A percentile compares a stretch with the other conserved stretches of the same genome.
Evolutionary conservation across 2,113 vertebrate species (phyloP).

Genomic region (Puffinus mauretanicus): DNA sequence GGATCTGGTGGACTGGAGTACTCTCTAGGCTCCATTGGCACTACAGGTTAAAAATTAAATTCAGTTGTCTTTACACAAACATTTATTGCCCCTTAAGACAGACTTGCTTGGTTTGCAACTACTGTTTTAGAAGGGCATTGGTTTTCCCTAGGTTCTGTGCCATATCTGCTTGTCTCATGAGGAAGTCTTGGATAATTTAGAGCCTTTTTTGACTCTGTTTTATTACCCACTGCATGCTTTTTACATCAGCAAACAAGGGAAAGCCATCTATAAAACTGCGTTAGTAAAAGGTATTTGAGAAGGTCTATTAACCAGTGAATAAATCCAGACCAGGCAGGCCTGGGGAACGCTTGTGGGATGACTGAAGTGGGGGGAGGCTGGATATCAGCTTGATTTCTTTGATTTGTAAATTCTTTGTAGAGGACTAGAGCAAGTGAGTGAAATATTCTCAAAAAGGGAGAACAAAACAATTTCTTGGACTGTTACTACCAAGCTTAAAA

Average conservation of each 20-base stretch:
- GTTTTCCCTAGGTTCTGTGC: not conserved
- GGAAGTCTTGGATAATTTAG: not conserved
- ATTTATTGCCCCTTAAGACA: not conserved
- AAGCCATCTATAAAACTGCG: not conserved
- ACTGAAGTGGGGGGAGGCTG: not conserved
- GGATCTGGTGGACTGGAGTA: not conserved
- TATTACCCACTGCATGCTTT: not conserved
- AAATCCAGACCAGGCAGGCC: not conserved
- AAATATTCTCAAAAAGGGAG: not conserved
- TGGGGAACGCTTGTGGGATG: not conserved
- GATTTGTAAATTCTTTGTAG: not conserved
- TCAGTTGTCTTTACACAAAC: not conserved
- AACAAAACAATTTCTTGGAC: not conserved
- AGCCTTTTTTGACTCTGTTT: not conserved
- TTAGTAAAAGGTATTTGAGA: not conserved
- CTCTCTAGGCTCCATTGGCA: not conserved
- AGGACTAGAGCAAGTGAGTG: not conserved
- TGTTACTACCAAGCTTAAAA: not conserved
- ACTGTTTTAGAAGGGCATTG: rapidly evolving
- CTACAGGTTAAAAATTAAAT: not conserved
- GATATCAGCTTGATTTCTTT: not conserved
- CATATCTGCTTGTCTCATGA: not conserved
- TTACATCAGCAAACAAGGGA: not conserved
- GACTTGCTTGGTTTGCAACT: not conserved
- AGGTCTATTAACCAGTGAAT: not conserved